Evolutionary conservation across 1,140 invertebrate genomes (phyloP).

Genomic region (Calephelis nemesis): DNA sequence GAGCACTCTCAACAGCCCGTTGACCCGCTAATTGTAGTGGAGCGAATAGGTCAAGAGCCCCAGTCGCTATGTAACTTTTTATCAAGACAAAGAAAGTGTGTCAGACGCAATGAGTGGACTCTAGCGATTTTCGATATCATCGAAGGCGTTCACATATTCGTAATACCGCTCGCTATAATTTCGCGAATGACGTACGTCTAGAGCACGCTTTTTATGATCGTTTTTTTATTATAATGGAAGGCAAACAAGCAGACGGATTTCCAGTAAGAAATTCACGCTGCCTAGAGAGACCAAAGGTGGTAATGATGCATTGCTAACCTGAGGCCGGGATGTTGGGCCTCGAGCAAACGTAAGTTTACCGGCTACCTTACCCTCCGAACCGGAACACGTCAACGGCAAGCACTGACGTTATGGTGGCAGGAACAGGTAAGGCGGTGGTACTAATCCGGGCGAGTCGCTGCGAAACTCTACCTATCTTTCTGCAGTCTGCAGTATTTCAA

Average conservation of each 20-base stretch:
- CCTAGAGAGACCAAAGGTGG: too few species aligned
- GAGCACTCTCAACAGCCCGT: slow-evolving; percentile 39
- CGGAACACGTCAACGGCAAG: too few species aligned
- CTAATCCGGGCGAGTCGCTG: too few species aligned
- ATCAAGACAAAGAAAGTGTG: slow-evolving; percentile 43
- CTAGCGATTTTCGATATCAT: slow-evolving; percentile 46
- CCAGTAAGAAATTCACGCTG: too few species aligned
- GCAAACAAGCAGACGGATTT: too few species aligned
- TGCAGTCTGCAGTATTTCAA: neutral
- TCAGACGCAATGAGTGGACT: slow-evolving; percentile 48
- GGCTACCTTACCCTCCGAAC: too few species aligned
- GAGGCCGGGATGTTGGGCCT: too few species aligned
- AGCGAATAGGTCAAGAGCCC: slow-evolving; percentile 56
- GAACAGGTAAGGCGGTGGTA: too few species aligned
- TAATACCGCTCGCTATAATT: slow-evolving; percentile 38
- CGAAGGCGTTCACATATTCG: slow-evolving; percentile 54
- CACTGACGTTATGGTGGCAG: too few species aligned
- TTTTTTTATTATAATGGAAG: neutral
- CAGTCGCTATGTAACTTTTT: slow-evolving; percentile 15
- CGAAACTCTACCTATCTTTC: neutral
- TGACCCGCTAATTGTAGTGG: slow-evolving; percentile 53
- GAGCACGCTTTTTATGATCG: slow-evolving; percentile 8
- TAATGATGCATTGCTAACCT: too few species aligned
- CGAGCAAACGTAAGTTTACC: too few species aligned
- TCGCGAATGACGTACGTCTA: slow-evolving; percentile 39